Percentiles rank a stretch among this genome's conserved stretches.
Conservation (phyloP, 2,113 vertebrate species). For the Lutjanus erythropterus region DNA sequence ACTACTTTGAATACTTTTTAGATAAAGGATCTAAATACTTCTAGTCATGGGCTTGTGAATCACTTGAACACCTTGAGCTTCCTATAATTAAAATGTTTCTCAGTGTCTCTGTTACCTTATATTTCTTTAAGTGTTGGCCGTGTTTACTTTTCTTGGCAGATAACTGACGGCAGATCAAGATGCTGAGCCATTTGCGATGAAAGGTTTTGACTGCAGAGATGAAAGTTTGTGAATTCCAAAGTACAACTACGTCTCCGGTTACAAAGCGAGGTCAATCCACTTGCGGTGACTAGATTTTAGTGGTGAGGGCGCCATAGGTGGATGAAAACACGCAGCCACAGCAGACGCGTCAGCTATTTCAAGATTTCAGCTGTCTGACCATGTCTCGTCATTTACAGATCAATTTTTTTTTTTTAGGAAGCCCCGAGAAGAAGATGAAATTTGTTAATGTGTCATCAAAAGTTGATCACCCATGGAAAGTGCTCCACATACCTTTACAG, state of each 20-base stretch:
- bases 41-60: slow-evolving; percentile 14
- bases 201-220: slow-evolving; percentile 84
- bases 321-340: slow-evolving; percentile 61
- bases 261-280: slow-evolving; percentile 87
- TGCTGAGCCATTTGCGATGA: slow-evolving; percentile 75
- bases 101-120: slow-evolving; percentile 55
- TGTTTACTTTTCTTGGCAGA: slow-evolving; percentile 74
- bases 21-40: too few species aligned
- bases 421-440: slow-evolving; percentile 23
- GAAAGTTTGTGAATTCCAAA: slow-evolving; percentile 86
- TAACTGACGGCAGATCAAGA: slow-evolving; percentile 78
- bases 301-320: slow-evolving; percentile 59
- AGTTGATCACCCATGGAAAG: slow-evolving; percentile 44
- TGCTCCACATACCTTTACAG: slow-evolving; percentile 57
- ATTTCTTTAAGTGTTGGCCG: slow-evolving; percentile 47
- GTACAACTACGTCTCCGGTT: slow-evolving; percentile 81
- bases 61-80: slow-evolving; percentile 27
- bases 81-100: slow-evolving; percentile 74
- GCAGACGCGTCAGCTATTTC: slow-evolving; percentile 58
- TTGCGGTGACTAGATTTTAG: slow-evolving; percentile 80
- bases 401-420: neutral
- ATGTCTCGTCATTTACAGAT: slow-evolving; percentile 24
- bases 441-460: slow-evolving; percentile 54
- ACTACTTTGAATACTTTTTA: too few species aligned
- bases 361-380: slow-evolving; percentile 68